Conservation (phyloP, 2,888 invertebrate species). For the Sussaba pulchella region DNA sequence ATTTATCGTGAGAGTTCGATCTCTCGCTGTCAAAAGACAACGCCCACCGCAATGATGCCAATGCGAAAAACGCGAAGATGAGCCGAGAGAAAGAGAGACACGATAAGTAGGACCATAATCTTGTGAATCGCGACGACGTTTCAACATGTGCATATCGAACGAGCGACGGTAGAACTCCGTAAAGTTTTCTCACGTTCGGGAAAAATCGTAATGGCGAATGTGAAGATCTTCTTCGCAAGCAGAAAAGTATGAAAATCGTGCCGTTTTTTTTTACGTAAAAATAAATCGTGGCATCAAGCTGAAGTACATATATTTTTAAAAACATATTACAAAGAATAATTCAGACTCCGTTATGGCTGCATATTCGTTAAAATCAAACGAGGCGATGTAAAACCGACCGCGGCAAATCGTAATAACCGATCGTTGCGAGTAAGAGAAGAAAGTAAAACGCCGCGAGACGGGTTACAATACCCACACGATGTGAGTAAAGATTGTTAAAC, state of each 20-base stretch:
- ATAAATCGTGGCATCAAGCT: background rate
- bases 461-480: slow-evolving; percentile 14
- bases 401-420: slow-evolving; percentile 53
- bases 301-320: slow-evolving; percentile 41
- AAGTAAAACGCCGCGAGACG: slow-evolving; percentile 58
- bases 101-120: slow-evolving; percentile 32
- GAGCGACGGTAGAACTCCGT: slow-evolving; percentile 24
- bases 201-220: slow-evolving; percentile 4
- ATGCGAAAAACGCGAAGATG: slow-evolving; percentile 35
- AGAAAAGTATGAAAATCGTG: slow-evolving; percentile 12
- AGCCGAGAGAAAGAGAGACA: slow-evolving; percentile 2
- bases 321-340: slow-evolving; percentile 17
- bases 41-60: slow-evolving; percentile 46
- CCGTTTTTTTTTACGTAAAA: too few species aligned
- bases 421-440: slow-evolving; percentile 55
- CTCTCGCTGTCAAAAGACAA: slow-evolving; percentile 38
- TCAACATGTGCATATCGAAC: slow-evolving; percentile 10
- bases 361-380: slow-evolving; percentile 53
- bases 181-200: slow-evolving; percentile 27
- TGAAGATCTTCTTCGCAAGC: background rate
- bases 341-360: background rate
- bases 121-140: slow-evolving; percentile 22
- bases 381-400: slow-evolving; percentile 50
- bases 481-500: slow-evolving; percentile 29
- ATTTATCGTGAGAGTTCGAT: slow-evolving; percentile 66